A percentile compares a stretch with the other conserved stretches of the same genome.
phyloP scores from a whole-genome alignment of 2,888 invertebrate species.

The Melipona bicolor region DNA sequence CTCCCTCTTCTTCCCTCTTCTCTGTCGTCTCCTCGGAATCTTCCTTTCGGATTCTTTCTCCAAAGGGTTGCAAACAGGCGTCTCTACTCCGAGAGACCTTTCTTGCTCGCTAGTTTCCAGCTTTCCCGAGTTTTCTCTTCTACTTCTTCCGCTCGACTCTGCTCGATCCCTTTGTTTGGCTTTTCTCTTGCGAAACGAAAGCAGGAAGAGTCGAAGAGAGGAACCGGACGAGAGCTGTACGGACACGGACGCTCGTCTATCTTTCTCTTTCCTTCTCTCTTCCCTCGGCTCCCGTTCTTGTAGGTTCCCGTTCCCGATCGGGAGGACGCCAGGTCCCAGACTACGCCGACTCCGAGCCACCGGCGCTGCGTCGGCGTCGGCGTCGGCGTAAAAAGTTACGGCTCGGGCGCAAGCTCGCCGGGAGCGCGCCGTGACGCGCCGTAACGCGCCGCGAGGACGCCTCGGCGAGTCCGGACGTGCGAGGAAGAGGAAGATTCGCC shows the following conservation, averaged over 20 bases:
- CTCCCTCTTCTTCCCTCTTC: neutral
- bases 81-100: too few relatives aligned
- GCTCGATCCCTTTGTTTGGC: too few relatives aligned
- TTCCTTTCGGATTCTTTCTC: neutral
- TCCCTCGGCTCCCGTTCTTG: constrained; percentile 52
- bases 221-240: constrained; percentile 11
- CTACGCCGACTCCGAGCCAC: constrained; percentile 80
- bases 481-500: neutral
- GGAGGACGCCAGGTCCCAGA: constrained; percentile 79
- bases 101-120: too few relatives aligned
- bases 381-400: constrained; percentile 78
- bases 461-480: constrained; percentile 11
- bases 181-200: too few relatives aligned
- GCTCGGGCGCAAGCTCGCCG: constrained; percentile 76
- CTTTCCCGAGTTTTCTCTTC: too few relatives aligned
- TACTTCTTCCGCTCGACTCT: neutral
- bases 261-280: constrained; percentile 7
- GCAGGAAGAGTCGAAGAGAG: neutral
- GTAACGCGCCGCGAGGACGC: constrained; percentile 51
- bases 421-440: constrained; percentile 44
- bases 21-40: neutral
- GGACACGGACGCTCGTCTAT: constrained; percentile 41
- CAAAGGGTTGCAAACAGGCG: neutral
- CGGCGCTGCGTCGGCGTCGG: constrained; percentile 74
- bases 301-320: constrained; percentile 74